Conservation (phyloP, 1,140 invertebrate genomes). For the Plodia interpunctella region DNA sequence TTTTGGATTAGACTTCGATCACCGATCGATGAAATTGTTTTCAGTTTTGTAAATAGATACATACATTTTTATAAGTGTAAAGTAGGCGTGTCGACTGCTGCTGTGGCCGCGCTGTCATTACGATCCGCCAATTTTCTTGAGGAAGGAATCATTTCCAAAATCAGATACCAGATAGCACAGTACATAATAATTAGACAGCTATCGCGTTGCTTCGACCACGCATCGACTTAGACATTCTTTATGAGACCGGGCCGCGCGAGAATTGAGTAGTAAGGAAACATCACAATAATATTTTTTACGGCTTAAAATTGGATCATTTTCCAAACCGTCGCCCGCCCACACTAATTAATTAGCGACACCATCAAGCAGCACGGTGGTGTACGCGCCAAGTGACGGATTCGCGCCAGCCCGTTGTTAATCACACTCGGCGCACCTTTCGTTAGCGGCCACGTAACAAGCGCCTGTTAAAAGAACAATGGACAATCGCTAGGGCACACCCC, state of each 20-base stretch:
- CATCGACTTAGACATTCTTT: no score
- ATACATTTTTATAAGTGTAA: no score
- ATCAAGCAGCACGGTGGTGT: slow-evolving; percentile 35
- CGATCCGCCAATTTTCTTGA: no score
- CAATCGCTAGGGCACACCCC: slow-evolving; percentile 50
- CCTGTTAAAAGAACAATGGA: slow-evolving; percentile 75
- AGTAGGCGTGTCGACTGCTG: no score
- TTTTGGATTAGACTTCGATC: slow-evolving; percentile 15
- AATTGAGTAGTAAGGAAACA: not conserved
- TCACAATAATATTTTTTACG: not conserved
- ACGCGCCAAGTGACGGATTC: slow-evolving; percentile 38
- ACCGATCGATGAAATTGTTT: not conserved
- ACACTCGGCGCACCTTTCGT: slow-evolving; percentile 49
- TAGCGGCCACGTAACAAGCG: slow-evolving; percentile 56
- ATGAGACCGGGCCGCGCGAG: no score
- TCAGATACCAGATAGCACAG: no score
- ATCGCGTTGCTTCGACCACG: no score
- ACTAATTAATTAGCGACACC: slow-evolving; percentile 43
- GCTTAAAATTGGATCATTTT: not conserved
- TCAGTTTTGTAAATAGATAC: no score
- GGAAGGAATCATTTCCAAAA: no score
- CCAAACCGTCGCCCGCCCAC: slow-evolving; percentile 7
- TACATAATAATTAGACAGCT: no score
- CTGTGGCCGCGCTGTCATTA: no score
- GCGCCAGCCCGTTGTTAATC: slow-evolving; percentile 59